Percentiles rank a stretch among this genome's conserved stretches.
phyloP scores from a whole-genome alignment of 2,113 vertebrate genomes.

The Melanerpes aurifrons region DNA sequence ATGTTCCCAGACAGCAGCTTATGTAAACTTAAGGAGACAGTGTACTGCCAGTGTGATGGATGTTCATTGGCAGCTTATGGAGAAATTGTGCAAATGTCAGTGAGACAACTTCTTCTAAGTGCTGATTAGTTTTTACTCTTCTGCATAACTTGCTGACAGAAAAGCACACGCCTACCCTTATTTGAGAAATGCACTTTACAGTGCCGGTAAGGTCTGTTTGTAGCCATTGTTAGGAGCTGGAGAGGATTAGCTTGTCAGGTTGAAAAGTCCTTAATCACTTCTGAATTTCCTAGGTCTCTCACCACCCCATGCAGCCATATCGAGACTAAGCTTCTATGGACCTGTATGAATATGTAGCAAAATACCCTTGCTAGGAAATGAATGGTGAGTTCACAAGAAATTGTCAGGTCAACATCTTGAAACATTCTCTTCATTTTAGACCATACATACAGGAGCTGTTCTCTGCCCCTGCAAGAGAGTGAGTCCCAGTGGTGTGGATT shows the following conservation, averaged over 20 bases:
- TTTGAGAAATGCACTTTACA: neutral
- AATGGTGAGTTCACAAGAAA: neutral
- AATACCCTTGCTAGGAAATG: neutral
- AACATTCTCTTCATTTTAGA: neutral
- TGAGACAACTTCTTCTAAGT: neutral
- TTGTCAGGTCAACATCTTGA: neutral
- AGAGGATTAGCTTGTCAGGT: neutral
- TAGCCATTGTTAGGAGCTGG: neutral
- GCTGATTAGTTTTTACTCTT: slow-evolving; percentile 24
- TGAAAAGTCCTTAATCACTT: neutral
- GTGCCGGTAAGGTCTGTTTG: fast-evolving
- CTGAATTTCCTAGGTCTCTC: neutral
- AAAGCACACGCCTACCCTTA: neutral
- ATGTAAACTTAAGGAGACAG: slow-evolving; percentile 7
- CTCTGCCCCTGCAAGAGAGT: neutral
- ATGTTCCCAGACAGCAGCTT: neutral
- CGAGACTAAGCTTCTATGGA: neutral
- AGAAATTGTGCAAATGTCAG: slow-evolving; percentile 18
- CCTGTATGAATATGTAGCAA: neutral
- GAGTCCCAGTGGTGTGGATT: fast-evolving
- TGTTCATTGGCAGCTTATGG: slow-evolving; percentile 34
- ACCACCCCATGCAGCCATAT: neutral
- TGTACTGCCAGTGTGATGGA: neutral
- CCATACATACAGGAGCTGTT: neutral
- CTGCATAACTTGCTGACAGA: neutral